These are phyloP conservation scores for Glyptemys insculpta DNA, from an alignment of 2,797 vertebrate species.

Conservation along the genomic window DNA sequence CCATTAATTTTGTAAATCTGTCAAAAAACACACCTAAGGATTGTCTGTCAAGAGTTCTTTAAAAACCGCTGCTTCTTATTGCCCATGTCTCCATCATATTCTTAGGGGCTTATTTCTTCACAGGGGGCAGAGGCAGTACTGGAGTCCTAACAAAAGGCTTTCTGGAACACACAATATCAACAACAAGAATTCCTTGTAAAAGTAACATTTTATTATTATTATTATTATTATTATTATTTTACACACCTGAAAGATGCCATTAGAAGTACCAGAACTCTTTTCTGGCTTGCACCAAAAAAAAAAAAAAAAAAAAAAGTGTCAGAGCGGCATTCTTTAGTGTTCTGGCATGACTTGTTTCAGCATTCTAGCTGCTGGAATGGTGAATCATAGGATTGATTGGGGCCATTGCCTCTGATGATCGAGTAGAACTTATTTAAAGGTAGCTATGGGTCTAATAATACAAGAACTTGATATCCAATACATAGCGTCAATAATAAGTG, in stretches of 20 bases:
- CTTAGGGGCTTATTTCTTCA: background rate
- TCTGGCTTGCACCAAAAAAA: too few species aligned
- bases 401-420: background rate
- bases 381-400: constrained; percentile 44
- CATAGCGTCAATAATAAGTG: constrained; percentile 10
- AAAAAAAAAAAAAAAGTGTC: background rate
- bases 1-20: background rate
- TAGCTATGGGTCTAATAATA: background rate
- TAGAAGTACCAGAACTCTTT: background rate
- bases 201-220: background rate
- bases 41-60: constrained; percentile 18
- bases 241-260: background rate
- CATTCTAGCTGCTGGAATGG: constrained; percentile 73
- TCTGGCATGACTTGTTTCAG: background rate
- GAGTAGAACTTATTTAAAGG: background rate
- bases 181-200: too few species aligned
- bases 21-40: background rate
- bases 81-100: accelerated
- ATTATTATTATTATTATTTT: too few species aligned
- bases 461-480: constrained; percentile 2
- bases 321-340: background rate
- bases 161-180: background rate
- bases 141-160: background rate
- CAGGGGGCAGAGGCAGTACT: background rate
- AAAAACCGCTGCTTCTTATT: constrained; percentile 19